Percentiles rank a stretch among this genome's conserved stretches.
These are phyloP conservation scores for Phataginus tricuspis DNA, from an alignment of 2,797 vertebrate genomes.

Conservation along the genomic window DNA sequence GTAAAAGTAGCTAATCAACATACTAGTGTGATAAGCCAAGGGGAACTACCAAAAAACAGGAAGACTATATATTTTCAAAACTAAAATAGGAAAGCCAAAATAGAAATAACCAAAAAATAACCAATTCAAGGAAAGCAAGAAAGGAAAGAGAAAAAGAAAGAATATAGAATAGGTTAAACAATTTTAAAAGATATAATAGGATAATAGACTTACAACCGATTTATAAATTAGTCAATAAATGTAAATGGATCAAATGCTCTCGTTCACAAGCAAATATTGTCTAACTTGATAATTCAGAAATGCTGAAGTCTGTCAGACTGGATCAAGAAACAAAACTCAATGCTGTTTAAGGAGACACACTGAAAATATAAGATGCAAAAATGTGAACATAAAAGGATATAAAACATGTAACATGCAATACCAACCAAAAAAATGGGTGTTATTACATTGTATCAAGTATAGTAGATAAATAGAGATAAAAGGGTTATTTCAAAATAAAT, in stretches of 20 bases:
- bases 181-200: neutral
- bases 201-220: neutral
- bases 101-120: neutral
- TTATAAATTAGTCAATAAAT: neutral
- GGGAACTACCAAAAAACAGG: neutral
- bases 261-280: neutral
- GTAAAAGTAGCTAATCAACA: neutral
- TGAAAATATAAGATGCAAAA: neutral
- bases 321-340: neutral
- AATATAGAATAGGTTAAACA: neutral
- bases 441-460: neutral
- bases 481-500: neutral
- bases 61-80: neutral
- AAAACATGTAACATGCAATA: neutral
- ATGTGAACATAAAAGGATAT: neutral
- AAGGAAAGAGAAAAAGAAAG: neutral
- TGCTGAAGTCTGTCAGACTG: neutral
- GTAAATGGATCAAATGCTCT: neutral
- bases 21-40: neutral
- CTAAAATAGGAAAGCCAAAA: neutral
- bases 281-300: neutral
- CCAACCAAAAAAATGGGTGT: neutral
- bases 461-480: neutral
- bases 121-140: neutral
- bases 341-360: neutral